Conservation (phyloP, 2,797 vertebrate genomes). For the Ibycter americanus region DNA sequence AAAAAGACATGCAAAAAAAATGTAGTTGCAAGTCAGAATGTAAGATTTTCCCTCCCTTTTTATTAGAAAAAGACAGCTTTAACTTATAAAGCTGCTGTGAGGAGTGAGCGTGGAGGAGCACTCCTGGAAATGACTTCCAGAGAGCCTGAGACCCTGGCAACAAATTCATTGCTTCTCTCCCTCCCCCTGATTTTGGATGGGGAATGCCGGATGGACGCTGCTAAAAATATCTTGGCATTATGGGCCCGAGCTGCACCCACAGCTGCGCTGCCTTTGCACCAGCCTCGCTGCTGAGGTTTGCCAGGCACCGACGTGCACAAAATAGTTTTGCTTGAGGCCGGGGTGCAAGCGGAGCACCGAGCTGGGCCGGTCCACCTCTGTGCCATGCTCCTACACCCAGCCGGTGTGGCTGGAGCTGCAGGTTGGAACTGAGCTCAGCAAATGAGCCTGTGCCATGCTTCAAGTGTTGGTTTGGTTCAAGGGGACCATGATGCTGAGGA, state of each 20-base stretch:
- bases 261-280: accelerated
- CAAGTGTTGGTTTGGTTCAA: no score
- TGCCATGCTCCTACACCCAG: not conserved
- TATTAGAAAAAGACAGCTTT: not conserved
- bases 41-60: not conserved
- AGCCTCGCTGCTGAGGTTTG: accelerated
- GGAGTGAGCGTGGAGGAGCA: not conserved
- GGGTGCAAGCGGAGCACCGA: not conserved
- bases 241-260: no score
- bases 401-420: not conserved
- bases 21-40: not conserved
- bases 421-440: not conserved
- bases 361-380: accelerated
- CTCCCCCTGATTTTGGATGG: not conserved
- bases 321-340: accelerated
- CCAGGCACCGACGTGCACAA: accelerated
- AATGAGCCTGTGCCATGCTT: no score
- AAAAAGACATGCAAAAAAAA: not conserved
- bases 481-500: not conserved
- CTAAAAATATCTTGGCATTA: not conserved
- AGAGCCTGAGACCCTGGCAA: not conserved
- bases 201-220: not conserved
- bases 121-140: not conserved
- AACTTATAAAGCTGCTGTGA: not conserved
- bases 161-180: no score